Evolutionary conservation across 2,888 invertebrate species (phyloP).

Genomic region (Caenorhabditis uteleia): DNA sequence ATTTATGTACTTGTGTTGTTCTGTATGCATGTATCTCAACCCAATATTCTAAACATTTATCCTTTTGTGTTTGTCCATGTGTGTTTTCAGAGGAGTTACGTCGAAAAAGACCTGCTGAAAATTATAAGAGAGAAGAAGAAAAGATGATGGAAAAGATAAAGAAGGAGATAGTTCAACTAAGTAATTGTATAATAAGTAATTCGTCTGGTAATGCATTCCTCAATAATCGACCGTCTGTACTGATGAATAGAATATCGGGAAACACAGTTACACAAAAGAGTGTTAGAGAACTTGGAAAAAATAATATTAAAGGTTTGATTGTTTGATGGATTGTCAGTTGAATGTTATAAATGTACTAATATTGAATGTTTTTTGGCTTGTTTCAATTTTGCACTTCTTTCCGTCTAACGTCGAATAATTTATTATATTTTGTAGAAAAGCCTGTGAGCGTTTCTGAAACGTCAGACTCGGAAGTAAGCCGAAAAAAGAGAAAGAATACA

Average conservation of each 20-base stretch:
- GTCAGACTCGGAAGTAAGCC: slow-evolving; percentile 23
- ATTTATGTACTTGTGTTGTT: no score
- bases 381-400: no score
- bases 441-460: slow-evolving; percentile 35
- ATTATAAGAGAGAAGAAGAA: background rate
- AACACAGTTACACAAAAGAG: background rate
- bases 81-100: background rate
- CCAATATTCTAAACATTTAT: no score
- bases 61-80: background rate
- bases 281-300: background rate
- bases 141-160: background rate
- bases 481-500: slow-evolving; percentile 11
- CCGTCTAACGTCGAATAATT: no score
- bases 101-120: background rate
- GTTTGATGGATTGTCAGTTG: no score
- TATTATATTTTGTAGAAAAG: no score
- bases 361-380: background rate
- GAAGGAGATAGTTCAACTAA: slow-evolving; percentile 2
- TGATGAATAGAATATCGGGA: background rate
- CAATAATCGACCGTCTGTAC: slow-evolving; percentile 6
- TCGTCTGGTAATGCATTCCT: slow-evolving; percentile 2
- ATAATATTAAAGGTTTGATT: background rate
- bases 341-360: background rate
- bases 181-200: slow-evolving; percentile 5
- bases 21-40: no score